Evolutionary conservation across 2,797 vertebrate species (phyloP), one percentile per base, ranked within the genome.

Genomic region (Malacoraja senta): DNA sequence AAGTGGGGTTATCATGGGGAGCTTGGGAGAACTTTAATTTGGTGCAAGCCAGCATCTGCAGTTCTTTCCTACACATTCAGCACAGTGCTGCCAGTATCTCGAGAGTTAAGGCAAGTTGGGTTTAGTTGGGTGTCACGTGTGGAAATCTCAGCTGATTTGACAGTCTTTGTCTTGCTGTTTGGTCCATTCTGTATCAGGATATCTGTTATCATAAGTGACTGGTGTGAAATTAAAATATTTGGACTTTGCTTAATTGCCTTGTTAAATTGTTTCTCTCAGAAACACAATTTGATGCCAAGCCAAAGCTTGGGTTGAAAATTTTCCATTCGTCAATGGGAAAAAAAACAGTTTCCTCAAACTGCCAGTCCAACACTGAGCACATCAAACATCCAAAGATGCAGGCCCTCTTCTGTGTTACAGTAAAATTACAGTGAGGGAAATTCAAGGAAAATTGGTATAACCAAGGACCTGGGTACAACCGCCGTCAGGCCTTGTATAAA

Each of bases 401-500:
- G 44, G 98, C 94, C 99, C 99, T 96, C 96, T 99, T 96, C 97
- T 99, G 96, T 0, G 98, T 99, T 94, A 98, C 98, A 94, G 98
- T 97, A 86, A 86, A 99, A 99, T 0, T 98, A 99, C 95, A 95
- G 99, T 99, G 94, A 95, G 97, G 93, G 98, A 99, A 95, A 98
- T 98, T 94, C 99, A 99, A 95, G 96, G 97, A 96, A 97, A 44
- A 44, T 44, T 44, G 44, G 44, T 53, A 53, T 53, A 53, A 98
- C 7, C 7, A 71, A 98, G 98, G 94, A 98, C 95, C 94, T 99
- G 98, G 98, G 97, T 99, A 94, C 98, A 98, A 0, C 97, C 99
- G 94, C 99, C 99, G 94, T 97, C 98, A 99, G 72, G 97, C 97
- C 99, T 99, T 29, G 98, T 99, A 96, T 98, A 53, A 97, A 96